phyloP scores from a whole-genome alignment of 2,113 vertebrate genomes.

The Okapia johnstoni region DNA sequence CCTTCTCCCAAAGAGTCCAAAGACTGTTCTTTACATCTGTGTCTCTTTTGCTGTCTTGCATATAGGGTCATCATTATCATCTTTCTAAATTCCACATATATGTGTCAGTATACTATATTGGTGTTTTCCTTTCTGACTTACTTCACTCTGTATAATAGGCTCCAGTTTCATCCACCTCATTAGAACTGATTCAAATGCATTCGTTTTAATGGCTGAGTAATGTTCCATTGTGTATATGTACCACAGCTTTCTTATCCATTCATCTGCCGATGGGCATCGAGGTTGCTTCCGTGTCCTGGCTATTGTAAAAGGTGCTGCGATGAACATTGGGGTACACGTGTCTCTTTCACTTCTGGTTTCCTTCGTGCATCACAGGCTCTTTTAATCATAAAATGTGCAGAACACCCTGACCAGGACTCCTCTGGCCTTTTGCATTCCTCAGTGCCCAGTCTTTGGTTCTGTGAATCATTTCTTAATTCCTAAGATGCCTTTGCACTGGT shows the following conservation, averaged over 20 bases:
- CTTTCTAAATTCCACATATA: not conserved
- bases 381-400: not conserved
- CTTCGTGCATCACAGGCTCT: rapidly evolving
- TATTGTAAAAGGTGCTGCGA: not conserved
- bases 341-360: not conserved
- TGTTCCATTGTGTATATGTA: not conserved
- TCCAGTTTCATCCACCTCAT: not conserved
- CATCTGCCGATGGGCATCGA: not conserved
- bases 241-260: not conserved
- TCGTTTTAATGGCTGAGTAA: not conserved
- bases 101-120: not conserved
- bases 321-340: not conserved
- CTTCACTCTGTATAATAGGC: not conserved
- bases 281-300: not conserved
- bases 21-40: not conserved
- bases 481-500: not conserved
- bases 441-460: not conserved
- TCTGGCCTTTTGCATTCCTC: not conserved
- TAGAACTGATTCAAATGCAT: not conserved
- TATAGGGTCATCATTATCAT: not conserved
- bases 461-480: not conserved
- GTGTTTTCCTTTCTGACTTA: not conserved
- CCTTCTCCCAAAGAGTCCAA: not conserved
- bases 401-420: not conserved
- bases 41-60: not conserved